phyloP scores from a whole-genome alignment of 2,797 vertebrate species.

The Rhincodon typus region DNA sequence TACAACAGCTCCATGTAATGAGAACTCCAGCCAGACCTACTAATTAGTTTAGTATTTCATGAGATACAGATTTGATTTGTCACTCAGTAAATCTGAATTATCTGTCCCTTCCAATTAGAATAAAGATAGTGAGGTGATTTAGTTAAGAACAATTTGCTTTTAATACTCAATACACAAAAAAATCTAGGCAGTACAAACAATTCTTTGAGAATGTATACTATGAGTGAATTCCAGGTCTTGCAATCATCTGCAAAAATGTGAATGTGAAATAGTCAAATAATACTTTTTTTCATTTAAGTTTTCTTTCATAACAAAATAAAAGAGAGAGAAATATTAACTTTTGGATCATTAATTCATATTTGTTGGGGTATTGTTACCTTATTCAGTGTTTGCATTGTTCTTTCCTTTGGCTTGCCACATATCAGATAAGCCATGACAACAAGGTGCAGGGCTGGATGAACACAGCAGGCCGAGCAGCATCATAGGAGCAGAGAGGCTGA shows the following conservation, averaged over 20 bases:
- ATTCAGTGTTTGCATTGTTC: background rate
- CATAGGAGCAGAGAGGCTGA: no score
- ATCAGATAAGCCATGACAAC: background rate
- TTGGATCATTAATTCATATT: background rate
- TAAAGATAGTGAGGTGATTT: background rate
- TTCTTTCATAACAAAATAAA: background rate
- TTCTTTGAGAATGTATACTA: background rate
- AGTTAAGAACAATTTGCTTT: background rate
- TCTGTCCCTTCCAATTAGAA: background rate
- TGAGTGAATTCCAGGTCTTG: background rate
- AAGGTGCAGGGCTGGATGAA: no score
- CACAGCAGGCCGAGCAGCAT: no score
- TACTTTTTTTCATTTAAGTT: background rate
- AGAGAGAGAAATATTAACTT: background rate
- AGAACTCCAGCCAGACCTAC: background rate
- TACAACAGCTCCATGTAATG: background rate
- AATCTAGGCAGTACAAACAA: background rate
- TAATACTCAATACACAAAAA: background rate
- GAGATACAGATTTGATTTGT: constrained; percentile 21
- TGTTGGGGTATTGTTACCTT: background rate
- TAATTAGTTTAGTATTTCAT: constrained; percentile 24
- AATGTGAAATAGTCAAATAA: background rate
- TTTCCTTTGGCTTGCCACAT: background rate
- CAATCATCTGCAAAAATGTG: background rate
- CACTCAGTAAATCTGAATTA: background rate